Evolutionary conservation across 2,888 invertebrate genomes (phyloP).

Genomic region (Chymomyza procnemis): DNA sequence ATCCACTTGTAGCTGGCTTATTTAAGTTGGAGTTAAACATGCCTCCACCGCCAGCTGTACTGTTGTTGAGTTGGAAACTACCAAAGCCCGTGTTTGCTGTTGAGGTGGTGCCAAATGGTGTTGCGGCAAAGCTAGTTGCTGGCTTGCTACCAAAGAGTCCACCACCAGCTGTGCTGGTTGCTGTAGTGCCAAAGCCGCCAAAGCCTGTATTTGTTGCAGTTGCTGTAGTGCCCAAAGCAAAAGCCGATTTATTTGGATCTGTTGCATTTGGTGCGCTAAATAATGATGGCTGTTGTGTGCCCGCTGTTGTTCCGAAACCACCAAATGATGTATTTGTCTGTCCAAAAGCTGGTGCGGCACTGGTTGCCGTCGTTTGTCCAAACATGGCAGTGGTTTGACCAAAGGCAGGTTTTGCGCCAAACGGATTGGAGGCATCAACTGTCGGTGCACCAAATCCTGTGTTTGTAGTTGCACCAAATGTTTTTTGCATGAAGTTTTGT

Average conservation of each 20-base stretch:
- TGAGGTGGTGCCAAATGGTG: constrained; percentile 76
- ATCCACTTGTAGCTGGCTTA: constrained; percentile 80
- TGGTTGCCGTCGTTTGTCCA: constrained; percentile 80
- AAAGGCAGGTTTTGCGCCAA: constrained; percentile 76
- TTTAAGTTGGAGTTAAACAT: constrained; percentile 76
- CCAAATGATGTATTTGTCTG: constrained; percentile 76
- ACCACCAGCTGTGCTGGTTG: constrained; percentile 79
- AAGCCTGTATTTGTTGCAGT: constrained; percentile 75
- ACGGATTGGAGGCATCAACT: constrained; percentile 74
- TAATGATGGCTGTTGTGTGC: constrained; percentile 63
- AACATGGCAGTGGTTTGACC: constrained; percentile 81
- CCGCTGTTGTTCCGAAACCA: constrained; percentile 75
- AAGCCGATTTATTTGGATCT: constrained; percentile 77
- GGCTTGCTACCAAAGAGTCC: constrained; percentile 75
- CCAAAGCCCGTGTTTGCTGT: constrained; percentile 72
- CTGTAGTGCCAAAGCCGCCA: constrained; percentile 74
- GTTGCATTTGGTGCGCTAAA: constrained; percentile 74
- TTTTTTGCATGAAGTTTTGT: constrained; percentile 84
- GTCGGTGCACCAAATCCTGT: constrained; percentile 69
- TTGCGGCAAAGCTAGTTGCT: constrained; percentile 77
- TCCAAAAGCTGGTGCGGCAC: constrained; percentile 80
- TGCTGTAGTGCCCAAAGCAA: constrained; percentile 70
- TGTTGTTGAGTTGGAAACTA: constrained; percentile 67
- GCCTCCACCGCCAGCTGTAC: constrained; percentile 62
- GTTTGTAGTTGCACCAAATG: constrained; percentile 80